Base-by-base conservation (phyloP, 2,888 invertebrate genomes). In the Beris morrisii region DNA sequence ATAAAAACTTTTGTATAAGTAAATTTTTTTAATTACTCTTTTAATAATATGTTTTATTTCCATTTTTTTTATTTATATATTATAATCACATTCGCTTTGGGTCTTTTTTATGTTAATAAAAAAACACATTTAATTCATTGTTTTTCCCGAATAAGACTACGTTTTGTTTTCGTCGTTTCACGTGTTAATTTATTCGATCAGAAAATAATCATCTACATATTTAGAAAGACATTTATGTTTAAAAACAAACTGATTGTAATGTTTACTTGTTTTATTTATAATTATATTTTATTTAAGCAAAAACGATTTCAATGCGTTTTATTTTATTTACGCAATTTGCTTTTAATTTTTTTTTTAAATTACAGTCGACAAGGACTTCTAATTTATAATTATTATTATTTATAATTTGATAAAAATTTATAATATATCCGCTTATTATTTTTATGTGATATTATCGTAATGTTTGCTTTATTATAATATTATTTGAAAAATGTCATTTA, bases 41-140 rank as follows among this genome's bases (percentile, higher is more conserved):
- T 59, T 13, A 31, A 28, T 13, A 31, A 28, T 65, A 50, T 28
- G 7, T 52, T 67, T 66, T 66, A 53, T 57, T 64, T 64, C 43
- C 11, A n/a, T 58, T 63, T 56, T 55, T 54, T 55, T 65, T 52
- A 56, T 64, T 61, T 58, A 22, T 63, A 55, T 50, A 48, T 50
- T 48, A 65, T 67, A 71, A 71, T 71, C 71, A 71, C 71, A 71
- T 67, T 71, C 57, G 67, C 71, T 71, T 71, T 71, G 71, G 71
- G 68, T 70, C 67, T 55, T 58, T 64, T 64, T 64, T 64, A 64
- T 50, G 56, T 63, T 63, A 50, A 57, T 38, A 48, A 61, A 59
- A 65, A 56, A 58, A 30, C 44, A 64, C 44, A 43, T 50, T 68
- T 57, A 22, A 43, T 56, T 65, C 38, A 38, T 9, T 9, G 38